Percentiles rank a stretch among this genome's conserved stretches.
These are phyloP conservation scores for Isaurus tuberculatus DNA, from an alignment of 92 coral and sea anemone species.

Conservation along the genomic window DNA sequence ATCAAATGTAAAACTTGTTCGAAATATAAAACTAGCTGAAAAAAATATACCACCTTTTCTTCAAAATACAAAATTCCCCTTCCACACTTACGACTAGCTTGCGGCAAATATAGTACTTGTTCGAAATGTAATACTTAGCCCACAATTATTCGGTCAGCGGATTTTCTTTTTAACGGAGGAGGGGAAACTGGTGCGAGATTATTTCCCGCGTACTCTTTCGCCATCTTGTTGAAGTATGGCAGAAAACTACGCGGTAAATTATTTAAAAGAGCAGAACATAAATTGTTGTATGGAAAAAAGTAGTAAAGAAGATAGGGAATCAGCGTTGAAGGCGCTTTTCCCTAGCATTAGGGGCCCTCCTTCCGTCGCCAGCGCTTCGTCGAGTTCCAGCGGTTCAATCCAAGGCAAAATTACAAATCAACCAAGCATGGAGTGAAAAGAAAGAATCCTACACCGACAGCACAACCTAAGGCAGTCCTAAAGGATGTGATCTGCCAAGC, in stretches of 20 bases:
- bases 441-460: neutral
- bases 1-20: too few species aligned
- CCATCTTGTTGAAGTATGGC: neutral
- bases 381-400: neutral
- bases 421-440: slow-evolving; percentile 25
- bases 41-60: too few species aligned
- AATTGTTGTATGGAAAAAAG: neutral
- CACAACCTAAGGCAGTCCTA: slow-evolving; percentile 46
- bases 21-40: too few species aligned
- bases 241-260: slow-evolving; percentile 49
- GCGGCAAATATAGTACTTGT: too few species aligned
- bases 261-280: neutral
- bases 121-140: too few species aligned
- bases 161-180: too few species aligned
- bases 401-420: slow-evolving; percentile 19
- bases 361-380: slow-evolving; percentile 9
- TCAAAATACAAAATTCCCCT: too few species aligned
- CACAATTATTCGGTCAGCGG: too few species aligned
- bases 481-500: slow-evolving; percentile 58
- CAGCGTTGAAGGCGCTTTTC: neutral
- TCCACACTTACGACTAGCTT: too few species aligned
- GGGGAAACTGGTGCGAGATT: slow-evolving; percentile 40
- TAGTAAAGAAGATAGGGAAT: slow-evolving; percentile 4
- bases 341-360: neutral
- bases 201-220: neutral